Conservation (phyloP, 2,113 vertebrate genomes). For the Alethe diademata region DNA sequence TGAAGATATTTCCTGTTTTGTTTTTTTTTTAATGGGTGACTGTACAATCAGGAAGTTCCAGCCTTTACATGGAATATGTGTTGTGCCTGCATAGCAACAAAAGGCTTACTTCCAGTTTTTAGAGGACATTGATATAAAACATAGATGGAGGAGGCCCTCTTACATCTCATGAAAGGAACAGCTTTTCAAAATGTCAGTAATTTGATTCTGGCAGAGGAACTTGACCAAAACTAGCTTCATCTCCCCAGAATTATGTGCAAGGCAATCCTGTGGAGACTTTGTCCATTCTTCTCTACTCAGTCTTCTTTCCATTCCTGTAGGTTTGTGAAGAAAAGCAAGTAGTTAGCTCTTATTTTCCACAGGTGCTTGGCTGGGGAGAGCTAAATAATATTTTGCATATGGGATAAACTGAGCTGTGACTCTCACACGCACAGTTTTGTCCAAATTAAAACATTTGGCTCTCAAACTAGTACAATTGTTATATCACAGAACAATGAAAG, state of each 20-base stretch:
- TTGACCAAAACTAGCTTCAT: not conserved
- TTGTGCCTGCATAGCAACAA: not conserved
- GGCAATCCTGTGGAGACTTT: not conserved
- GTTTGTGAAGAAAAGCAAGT: not conserved
- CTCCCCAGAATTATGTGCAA: not conserved
- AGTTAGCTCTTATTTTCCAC: not conserved
- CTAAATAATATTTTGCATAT: not conserved
- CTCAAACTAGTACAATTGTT: not conserved
- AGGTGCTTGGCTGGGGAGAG: not conserved
- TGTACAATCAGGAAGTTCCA: not conserved
- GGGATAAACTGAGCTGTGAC: not conserved
- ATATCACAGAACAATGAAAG: not conserved
- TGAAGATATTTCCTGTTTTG: not conserved
- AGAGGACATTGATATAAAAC: not conserved
- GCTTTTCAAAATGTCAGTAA: not conserved
- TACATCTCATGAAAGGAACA: not conserved
- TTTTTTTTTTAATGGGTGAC: not conserved
- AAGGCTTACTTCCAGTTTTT: not conserved
- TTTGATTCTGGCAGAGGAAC: not conserved
- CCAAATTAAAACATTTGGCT: not conserved
- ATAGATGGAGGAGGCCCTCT: not conserved
- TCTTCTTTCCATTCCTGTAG: not conserved
- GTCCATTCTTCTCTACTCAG: not conserved
- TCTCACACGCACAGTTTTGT: not conserved
- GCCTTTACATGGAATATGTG: not conserved